Evolutionary conservation across 2,888 invertebrate genomes (phyloP), one percentile per base, ranked within the genome.

Genomic region (Drosophila cyrtoloma): DNA sequence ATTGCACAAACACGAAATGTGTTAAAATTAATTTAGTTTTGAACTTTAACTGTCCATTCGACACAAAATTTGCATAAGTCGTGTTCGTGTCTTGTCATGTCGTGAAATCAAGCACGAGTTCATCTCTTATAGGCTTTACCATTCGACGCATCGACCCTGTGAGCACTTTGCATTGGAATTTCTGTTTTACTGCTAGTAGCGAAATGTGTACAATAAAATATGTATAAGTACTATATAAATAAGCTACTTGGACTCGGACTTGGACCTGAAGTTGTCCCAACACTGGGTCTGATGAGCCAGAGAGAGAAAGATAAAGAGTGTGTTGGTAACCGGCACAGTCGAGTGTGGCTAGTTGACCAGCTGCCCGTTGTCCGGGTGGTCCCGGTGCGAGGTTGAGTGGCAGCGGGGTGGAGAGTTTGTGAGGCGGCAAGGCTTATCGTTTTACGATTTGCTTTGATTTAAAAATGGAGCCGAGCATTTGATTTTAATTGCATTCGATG

Each of bases 401-500:
- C 10, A 4, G 42, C n/a, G 5, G 5, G n/a, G 32, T 26, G 37
- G 56, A 12, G 30, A 26, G 57, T 5, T 22, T 22, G 12, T 14
- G 22, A 6, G 22, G 44, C 44, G 6, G 35, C 42, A 30, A 47
- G 70, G 77, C 81, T 87, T 87, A 89, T 87, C 90, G 75, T 55
- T 83, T 78, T 78, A 78, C 77, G 75, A 88, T 88, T 88, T 79
- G 89, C 84, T 84, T 84, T 77, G 77, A 88, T 86, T 86, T 82
- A 72, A 73, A 82, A 81, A 71, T 62, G 71, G 65, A 67, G 72
- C 60, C 63, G 47, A 57, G 75, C 79, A 81, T 81, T 85, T 91
- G 91, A 92, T 88, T 91, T 92, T 91, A 92, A 92, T 92, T 88
- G 84, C 90, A 78, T 84, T 77, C 76, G 87, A 90, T 82, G 86